Evolutionary conservation across 2,113 vertebrate species (phyloP), one percentile per base, ranked within the genome.

Genomic region (Tenrec ecaudatus): DNA sequence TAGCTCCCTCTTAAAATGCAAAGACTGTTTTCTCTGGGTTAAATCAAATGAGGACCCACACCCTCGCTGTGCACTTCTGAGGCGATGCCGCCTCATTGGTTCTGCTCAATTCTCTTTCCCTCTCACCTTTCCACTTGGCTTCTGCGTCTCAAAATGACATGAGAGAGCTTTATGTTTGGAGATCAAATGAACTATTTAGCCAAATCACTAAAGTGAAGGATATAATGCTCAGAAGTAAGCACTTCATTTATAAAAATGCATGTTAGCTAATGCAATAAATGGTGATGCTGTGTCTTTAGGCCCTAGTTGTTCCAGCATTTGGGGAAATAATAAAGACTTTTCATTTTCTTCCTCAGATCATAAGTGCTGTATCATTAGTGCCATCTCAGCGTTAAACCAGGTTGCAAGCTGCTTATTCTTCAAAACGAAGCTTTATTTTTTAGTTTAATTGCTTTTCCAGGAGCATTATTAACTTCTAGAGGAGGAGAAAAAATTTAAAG

Each of bases 361-460:
- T 97, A 97, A 97, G 95, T 95, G 94, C 97, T 96, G 66, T 93
- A 94, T 93, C 97, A 97, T 96, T 97, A 97, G 95, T 97, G 97
- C 97, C 96, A 0, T 95, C 97, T 97, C 98, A 98, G 97, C 97
- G 14, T 96, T 98, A 97, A 97, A 96, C 87, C 97, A 97, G 97
- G 96, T 97, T 97, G 97, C 96, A 97, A 97, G 97, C 97, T 97
- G 97, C 97, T 97, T 98, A 97, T 97, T 97, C 97, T 97, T 98
- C 97, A 97, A 97, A 98, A 98, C 95, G 97, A 97, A 97, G 97
- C 95, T 97, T 97, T 98, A 96, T 97, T 96, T 98, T 98, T 97
- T 80, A 96, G 97, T 95, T 98, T 98, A 98, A 98, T 98, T 98
- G 97, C 97, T 96, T 97, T 96, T 97, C 92, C 94, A 97, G 97